Evolutionary conservation across 2,888 invertebrate species (phyloP).

Genomic region (Brachypterus glaber): DNA sequence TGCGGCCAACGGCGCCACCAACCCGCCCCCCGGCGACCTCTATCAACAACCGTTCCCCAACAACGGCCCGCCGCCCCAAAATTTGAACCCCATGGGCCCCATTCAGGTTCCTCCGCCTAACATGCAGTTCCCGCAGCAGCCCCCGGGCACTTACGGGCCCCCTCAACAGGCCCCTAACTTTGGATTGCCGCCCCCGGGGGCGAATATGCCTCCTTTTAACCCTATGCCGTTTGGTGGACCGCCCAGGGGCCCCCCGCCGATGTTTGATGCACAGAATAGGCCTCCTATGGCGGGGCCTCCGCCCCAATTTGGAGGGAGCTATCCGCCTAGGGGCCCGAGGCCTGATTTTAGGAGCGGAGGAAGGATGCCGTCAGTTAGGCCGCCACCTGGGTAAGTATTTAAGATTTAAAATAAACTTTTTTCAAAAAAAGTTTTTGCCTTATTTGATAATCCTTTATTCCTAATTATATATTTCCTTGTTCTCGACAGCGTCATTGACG

Average conservation of each 20-base stretch:
- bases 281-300: conserved; percentile 35
- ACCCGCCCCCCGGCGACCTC: conserved; percentile 28
- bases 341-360: conserved; percentile 30
- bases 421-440: conserved; percentile 1
- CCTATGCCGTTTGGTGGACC: too few relatives aligned
- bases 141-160: conserved; percentile 32
- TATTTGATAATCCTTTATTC: background rate
- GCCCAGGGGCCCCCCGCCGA: conserved; percentile 33
- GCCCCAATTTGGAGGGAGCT: too few relatives aligned
- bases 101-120: conserved; percentile 28
- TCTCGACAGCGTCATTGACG: conserved; percentile 60
- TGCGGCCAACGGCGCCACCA: too few relatives aligned
- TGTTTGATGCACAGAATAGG: conserved; percentile 35
- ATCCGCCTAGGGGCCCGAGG: conserved; percentile 24
- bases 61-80: background rate
- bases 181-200: conserved; percentile 37
- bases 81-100: background rate
- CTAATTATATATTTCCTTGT: conserved; percentile 6
- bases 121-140: conserved; percentile 23
- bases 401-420: too few relatives aligned
- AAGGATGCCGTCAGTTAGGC: conserved; percentile 39
- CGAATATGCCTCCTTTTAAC: too few relatives aligned
- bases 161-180: conserved; percentile 39
- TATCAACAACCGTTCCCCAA: too few relatives aligned
- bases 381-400: conserved; percentile 44